phyloP scores from a whole-genome alignment of 2,888 invertebrate species.

The Ophion costatus region DNA sequence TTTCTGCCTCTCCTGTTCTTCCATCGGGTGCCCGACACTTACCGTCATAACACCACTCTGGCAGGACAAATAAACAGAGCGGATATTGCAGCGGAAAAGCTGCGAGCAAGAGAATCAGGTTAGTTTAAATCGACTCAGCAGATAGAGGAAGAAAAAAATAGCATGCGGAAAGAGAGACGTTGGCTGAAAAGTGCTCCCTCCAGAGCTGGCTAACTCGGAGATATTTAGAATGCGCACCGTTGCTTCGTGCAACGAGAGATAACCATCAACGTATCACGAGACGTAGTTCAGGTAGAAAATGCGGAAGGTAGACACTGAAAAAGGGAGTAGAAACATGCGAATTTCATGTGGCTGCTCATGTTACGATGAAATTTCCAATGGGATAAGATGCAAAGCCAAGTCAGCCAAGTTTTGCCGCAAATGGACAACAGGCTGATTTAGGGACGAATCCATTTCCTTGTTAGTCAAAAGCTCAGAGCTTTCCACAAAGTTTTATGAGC shows the following conservation, averaged over 20 bases:
- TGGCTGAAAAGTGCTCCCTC: slow-evolving; percentile 17
- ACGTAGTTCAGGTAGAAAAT: not conserved
- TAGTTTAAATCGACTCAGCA: not conserved
- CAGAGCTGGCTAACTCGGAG: slow-evolving; percentile 1
- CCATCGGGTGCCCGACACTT: slow-evolving; percentile 40
- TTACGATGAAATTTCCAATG: not conserved
- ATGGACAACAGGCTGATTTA: not conserved
- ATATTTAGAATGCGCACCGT: slow-evolving; percentile 6
- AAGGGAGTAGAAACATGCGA: not conserved
- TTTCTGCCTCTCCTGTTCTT: slow-evolving; percentile 37
- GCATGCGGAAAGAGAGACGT: not conserved
- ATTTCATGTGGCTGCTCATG: slow-evolving; percentile 3
- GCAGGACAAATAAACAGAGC: slow-evolving; percentile 1
- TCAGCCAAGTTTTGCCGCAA: not conserved
- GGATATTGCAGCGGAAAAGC: not conserved
- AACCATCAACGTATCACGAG: slow-evolving; percentile 10
- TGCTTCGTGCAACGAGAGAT: slow-evolving; percentile 34
- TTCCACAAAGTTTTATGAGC: too few relatives aligned
- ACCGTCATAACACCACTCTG: slow-evolving; percentile 25
- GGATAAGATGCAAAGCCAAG: not conserved
- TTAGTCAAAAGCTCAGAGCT: too few relatives aligned
- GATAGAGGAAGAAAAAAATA: not conserved
- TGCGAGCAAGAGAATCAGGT: not conserved
- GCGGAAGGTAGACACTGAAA: not conserved
- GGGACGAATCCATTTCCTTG: not conserved